These are phyloP conservation scores for Anastrepha obliqua DNA, from an alignment of 1,140 invertebrate species.

Conservation along the genomic window DNA sequence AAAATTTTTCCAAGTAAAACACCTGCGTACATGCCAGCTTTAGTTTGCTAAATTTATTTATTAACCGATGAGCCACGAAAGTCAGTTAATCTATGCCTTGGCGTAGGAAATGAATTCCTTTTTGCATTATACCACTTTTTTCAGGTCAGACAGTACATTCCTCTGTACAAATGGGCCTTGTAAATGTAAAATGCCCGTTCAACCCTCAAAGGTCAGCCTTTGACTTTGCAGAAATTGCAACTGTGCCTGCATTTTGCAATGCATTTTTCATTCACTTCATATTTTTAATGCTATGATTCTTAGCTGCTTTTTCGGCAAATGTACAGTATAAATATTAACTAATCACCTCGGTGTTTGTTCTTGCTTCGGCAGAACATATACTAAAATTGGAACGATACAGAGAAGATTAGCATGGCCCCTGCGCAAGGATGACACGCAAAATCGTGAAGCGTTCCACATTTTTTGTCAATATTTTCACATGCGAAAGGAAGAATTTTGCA, in stretches of 20 bases:
- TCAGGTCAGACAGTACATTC: too few relatives aligned
- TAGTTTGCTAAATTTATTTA: too few relatives aligned
- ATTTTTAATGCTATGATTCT: neutral
- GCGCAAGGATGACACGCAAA: constrained; percentile 94
- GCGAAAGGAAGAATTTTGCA: too few relatives aligned
- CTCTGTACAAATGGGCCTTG: neutral
- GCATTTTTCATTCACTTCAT: neutral
- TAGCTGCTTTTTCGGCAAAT: constrained; percentile 32
- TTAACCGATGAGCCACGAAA: too few relatives aligned
- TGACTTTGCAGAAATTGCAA: neutral
- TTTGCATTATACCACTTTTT: too few relatives aligned
- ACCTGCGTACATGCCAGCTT: too few relatives aligned
- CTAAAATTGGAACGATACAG: constrained; percentile 93
- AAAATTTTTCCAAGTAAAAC: too few relatives aligned
- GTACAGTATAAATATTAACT: constrained; percentile 8
- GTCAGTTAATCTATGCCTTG: too few relatives aligned
- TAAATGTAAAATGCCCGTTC: neutral
- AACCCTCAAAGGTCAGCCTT: neutral
- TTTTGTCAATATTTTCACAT: constrained; percentile 71
- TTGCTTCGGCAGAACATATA: constrained; percentile 87
- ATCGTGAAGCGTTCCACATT: constrained; percentile 91
- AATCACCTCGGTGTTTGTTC: constrained; percentile 73
- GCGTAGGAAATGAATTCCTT: too few relatives aligned
- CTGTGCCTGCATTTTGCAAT: neutral
- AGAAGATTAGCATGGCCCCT: constrained; percentile 96